Evolutionary conservation across 2,113 vertebrate species (phyloP).

Genomic region (Zosterops pallidus): DNA sequence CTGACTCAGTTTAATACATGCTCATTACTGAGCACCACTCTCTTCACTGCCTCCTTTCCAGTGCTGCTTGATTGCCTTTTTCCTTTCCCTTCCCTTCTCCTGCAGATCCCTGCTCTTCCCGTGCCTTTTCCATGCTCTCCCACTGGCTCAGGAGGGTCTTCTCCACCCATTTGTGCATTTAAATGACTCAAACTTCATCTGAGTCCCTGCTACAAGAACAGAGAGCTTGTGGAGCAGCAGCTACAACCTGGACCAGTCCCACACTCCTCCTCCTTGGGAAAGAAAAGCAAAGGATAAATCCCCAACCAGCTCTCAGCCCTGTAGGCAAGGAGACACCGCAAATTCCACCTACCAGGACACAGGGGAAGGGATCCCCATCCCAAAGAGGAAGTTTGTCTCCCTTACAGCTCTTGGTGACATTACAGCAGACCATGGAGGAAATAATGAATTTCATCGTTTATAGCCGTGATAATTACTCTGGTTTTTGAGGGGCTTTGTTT

Average conservation of each 20-base stretch:
- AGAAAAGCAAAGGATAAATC: background rate
- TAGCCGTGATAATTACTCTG: background rate
- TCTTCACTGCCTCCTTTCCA: background rate
- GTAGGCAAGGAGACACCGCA: background rate
- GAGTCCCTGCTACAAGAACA: background rate
- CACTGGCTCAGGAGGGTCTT: background rate
- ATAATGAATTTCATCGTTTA: background rate
- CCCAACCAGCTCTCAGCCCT: background rate
- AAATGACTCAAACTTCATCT: fast-evolving
- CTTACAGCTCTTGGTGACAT: background rate
- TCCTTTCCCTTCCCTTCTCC: too few relatives aligned
- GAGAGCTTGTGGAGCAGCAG: background rate
- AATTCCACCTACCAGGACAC: fast-evolving
- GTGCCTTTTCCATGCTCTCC: background rate
- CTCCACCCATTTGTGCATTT: background rate
- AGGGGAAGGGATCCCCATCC: background rate
- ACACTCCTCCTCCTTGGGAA: background rate
- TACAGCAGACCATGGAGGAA: background rate
- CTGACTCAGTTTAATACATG: fast-evolving
- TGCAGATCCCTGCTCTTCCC: background rate
- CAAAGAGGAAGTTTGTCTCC: background rate
- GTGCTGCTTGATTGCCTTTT: background rate
- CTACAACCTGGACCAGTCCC: background rate
- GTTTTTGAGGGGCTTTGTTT: background rate
- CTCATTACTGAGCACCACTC: background rate